A percentile compares a stretch with the other conserved stretches of the same genome.
phyloP scores from a whole-genome alignment of 2,113 vertebrate genomes.

The Anthoscopus minutus region DNA sequence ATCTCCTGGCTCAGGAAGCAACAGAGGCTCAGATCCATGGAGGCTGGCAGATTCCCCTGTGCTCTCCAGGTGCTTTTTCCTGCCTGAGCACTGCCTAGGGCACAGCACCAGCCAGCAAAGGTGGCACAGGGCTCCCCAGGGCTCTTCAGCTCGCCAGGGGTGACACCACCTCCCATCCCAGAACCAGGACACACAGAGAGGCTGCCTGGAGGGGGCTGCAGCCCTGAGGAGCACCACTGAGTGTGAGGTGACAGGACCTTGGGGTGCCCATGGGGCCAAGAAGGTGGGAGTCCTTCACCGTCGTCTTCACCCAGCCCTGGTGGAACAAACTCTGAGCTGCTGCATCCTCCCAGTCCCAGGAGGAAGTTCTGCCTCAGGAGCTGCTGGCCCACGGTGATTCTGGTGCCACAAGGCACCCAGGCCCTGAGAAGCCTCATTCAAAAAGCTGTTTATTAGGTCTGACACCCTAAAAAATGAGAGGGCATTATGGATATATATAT shows the following conservation, averaged over 20 bases:
- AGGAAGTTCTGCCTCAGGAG: not conserved
- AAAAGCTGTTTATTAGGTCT: not conserved
- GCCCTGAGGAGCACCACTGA: not conserved
- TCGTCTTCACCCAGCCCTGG: rapidly evolving
- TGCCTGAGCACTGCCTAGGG: rapidly evolving
- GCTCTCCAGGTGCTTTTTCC: not conserved
- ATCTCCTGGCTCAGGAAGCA: not conserved
- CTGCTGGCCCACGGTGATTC: rapidly evolving
- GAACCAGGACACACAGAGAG: not conserved
- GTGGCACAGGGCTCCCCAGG: not conserved
- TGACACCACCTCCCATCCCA: not conserved
- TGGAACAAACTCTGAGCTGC: not conserved
- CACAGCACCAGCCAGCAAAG: rapidly evolving
- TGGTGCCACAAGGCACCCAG: not conserved
- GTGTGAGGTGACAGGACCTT: rapidly evolving
- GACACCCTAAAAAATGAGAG: not conserved
- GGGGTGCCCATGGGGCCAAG: rapidly evolving
- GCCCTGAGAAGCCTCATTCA: rapidly evolving
- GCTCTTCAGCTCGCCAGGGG: rapidly evolving
- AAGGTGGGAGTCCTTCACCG: not conserved
- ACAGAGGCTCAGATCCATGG: rapidly evolving
- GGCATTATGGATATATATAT: rapidly evolving
- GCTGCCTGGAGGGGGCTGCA: no score
- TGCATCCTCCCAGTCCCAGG: not conserved
- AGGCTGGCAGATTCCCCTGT: not conserved